Conservation (phyloP, 2,797 vertebrate genomes). For the Acrocephalus scirpaceus region DNA sequence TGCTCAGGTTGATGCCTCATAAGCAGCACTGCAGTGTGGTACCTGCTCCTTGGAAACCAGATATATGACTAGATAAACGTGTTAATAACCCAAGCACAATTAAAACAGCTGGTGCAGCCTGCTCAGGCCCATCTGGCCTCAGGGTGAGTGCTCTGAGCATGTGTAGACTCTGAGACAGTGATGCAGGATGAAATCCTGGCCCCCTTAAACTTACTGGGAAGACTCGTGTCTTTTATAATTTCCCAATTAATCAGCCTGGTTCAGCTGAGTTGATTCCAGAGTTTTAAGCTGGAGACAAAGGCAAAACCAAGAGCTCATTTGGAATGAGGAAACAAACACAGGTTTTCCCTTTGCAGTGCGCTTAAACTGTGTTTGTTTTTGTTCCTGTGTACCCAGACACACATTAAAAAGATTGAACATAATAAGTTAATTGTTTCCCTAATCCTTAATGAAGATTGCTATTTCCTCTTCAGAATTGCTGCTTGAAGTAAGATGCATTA, state of each 20-base stretch:
- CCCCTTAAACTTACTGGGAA: no score
- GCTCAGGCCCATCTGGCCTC: neutral
- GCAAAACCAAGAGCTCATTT: neutral
- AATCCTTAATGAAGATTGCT: conserved; percentile 63
- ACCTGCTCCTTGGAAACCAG: neutral
- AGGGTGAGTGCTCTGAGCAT: fast-evolving
- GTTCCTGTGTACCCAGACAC: neutral
- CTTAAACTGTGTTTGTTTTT: conserved; percentile 22
- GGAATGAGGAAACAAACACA: neutral
- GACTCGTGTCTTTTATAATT: neutral
- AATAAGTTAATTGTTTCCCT: conserved; percentile 60
- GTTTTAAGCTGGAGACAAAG: neutral
- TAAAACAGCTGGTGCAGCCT: neutral
- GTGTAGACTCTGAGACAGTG: fast-evolving
- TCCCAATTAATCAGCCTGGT: neutral
- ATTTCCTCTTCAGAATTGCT: conserved; percentile 43
- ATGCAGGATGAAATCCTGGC: neutral
- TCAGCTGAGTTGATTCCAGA: neutral
- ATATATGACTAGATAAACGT: neutral
- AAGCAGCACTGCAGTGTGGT: neutral
- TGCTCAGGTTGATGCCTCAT: neutral
- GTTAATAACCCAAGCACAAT: neutral
- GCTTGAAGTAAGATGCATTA: conserved; percentile 17
- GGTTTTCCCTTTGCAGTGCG: neutral
- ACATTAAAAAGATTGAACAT: conserved; percentile 53